These are phyloP conservation scores for Megaceryle maxima DNA, from an alignment of 2,113 vertebrate species.

Conservation along the genomic window DNA sequence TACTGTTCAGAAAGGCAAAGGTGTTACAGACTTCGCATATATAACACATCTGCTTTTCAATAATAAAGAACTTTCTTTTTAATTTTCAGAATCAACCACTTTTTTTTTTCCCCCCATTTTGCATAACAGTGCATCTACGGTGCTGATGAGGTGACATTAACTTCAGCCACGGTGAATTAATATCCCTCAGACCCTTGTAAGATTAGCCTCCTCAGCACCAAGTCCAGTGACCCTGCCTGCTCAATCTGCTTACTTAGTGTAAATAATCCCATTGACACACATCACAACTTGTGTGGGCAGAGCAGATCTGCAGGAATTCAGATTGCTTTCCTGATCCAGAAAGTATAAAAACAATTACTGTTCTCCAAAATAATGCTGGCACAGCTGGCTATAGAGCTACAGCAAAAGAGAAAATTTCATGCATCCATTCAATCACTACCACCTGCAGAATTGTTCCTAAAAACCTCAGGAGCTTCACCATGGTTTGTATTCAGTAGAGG, in stretches of 20 bases:
- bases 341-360: not conserved
- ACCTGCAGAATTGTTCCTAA: not conserved
- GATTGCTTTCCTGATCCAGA: not conserved
- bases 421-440: not conserved
- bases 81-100: not conserved
- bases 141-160: not conserved
- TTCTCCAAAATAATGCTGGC: not conserved
- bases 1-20: not conserved
- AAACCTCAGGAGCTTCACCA: not conserved
- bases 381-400: not conserved
- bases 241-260: too few relatives aligned
- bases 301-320: not conserved
- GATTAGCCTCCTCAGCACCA: not conserved
- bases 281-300: not conserved
- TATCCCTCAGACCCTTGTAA: not conserved
- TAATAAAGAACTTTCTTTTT: not conserved
- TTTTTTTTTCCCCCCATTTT: not conserved
- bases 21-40: not conserved
- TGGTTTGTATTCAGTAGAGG: not conserved
- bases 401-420: not conserved
- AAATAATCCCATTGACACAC: not conserved
- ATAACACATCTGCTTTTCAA: not conserved
- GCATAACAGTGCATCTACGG: not conserved
- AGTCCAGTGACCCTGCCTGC: not conserved
- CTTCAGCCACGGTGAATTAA: not conserved